These are phyloP conservation scores for Platygyra sinensis DNA, from an alignment of 64 coral and sea anemone genomes.

Conservation along the genomic window DNA sequence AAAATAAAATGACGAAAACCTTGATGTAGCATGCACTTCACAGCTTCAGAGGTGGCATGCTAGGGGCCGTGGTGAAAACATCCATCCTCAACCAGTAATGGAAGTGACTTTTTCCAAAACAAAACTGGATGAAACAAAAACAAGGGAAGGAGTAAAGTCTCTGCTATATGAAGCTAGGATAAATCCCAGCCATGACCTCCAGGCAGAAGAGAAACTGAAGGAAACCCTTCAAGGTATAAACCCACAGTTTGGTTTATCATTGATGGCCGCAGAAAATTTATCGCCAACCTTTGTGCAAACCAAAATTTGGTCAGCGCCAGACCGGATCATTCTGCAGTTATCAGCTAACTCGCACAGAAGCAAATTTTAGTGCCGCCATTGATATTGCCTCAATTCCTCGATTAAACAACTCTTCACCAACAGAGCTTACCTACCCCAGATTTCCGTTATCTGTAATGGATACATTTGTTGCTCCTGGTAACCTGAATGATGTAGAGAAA, in stretches of 20 bases:
- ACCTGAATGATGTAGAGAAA: constrained; percentile 21
- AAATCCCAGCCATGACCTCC: not conserved
- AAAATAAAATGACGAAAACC: not conserved
- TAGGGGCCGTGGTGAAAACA: no score
- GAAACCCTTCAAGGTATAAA: constrained; percentile 30
- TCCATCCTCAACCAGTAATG: constrained; percentile 12
- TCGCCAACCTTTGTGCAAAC: no score
- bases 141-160: constrained; percentile 19
- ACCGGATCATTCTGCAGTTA: not conserved
- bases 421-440: constrained; percentile 56
- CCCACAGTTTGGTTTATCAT: constrained; percentile 56
- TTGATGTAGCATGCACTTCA: not conserved
- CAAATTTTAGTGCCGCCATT: constrained; percentile 45
- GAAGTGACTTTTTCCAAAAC: constrained; percentile 51
- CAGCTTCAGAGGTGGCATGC: not conserved
- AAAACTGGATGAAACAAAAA: constrained; percentile 45
- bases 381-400: constrained; percentile 39
- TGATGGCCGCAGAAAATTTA: constrained; percentile 47
- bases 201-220: constrained; percentile 38
- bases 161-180: no score
- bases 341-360: not conserved
- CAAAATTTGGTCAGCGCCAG: no score
- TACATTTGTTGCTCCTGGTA: constrained; percentile 20
- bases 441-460: constrained; percentile 46
- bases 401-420: not conserved